These are phyloP conservation scores for Pentamera pediparva DNA, from an alignment of 53 echinoderm and acorn worm species.

Conservation along the genomic window DNA sequence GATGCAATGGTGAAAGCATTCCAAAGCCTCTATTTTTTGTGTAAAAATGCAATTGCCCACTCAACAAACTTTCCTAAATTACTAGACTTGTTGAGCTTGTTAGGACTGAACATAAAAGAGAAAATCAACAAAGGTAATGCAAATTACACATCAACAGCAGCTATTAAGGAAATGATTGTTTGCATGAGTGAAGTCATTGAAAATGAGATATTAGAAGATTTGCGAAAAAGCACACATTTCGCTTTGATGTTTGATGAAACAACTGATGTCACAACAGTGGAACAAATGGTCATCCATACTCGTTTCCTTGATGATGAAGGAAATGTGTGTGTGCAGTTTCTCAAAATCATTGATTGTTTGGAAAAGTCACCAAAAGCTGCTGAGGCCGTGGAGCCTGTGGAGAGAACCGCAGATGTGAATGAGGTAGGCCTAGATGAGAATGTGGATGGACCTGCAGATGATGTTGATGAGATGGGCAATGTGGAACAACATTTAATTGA, in stretches of 20 bases:
- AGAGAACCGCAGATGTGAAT: conserved; percentile 6
- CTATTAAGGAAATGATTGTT: conserved; percentile 39
- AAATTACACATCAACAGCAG: conserved; percentile 41
- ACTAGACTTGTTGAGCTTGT: conserved; percentile 26
- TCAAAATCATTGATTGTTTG: conserved; percentile 40
- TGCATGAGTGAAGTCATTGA: conserved; percentile 48
- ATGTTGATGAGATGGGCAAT: conserved; percentile 25
- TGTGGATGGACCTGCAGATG: conserved; percentile 13
- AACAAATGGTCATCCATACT: conserved; percentile 53
- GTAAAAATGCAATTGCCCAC: conserved; percentile 30
- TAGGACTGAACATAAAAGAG: conserved; percentile 40
- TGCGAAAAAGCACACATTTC: conserved; percentile 14
- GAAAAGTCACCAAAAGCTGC: conserved; percentile 1
- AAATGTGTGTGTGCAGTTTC: conserved; percentile 6
- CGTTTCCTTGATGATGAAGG: conserved; percentile 25
- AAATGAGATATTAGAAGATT: conserved; percentile 28
- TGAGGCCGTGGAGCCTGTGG: conserved; percentile 12
- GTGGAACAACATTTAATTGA: conserved; percentile 31
- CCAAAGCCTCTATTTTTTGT: conserved; percentile 41
- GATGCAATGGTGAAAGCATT: conserved; percentile 49
- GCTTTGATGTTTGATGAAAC: conserved; percentile 56
- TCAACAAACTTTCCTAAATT: conserved; percentile 37
- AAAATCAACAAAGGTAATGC: conserved; percentile 46
- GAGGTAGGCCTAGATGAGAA: conserved; percentile 4
- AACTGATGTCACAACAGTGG: conserved; percentile 30